These are phyloP conservation scores for Enhydra lutris DNA, from an alignment of 2,113 vertebrate species.

Conservation along the genomic window DNA sequence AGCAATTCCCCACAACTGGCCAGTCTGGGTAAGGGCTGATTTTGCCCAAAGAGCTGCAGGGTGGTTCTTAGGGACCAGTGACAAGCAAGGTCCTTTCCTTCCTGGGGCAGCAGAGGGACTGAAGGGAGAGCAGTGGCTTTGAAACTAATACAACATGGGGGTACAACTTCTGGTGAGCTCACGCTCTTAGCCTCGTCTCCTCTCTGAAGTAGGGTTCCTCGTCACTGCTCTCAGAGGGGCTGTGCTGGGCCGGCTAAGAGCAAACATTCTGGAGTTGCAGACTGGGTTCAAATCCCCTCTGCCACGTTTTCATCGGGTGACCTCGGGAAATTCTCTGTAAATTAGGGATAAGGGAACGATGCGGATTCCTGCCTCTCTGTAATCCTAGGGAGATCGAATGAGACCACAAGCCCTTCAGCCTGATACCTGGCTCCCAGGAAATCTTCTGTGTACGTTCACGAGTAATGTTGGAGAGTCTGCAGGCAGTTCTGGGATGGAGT, in stretches of 20 bases:
- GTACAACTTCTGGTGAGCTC: accelerated
- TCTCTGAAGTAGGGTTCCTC: neutral
- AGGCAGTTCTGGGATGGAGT: neutral
- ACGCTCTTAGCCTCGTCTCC: neutral
- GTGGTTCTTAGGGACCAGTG: neutral
- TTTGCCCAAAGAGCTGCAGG: neutral
- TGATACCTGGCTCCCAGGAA: neutral
- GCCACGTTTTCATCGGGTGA: neutral
- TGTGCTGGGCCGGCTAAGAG: neutral
- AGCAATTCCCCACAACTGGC: neutral
- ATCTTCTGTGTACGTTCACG: neutral
- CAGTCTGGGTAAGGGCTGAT: neutral
- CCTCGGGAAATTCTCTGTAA: neutral
- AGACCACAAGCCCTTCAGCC: neutral
- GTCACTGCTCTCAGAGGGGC: too few relatives aligned
- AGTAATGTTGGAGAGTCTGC: neutral
- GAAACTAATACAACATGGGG: neutral
- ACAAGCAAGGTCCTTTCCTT: neutral
- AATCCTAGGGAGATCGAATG: neutral
- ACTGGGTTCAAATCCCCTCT: neutral
- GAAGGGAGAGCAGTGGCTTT: neutral
- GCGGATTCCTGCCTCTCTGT: neutral
- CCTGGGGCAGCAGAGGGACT: neutral
- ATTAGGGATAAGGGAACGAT: neutral
- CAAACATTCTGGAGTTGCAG: neutral